Percentiles rank a stretch among this genome's conserved stretches.
phyloP scores from a whole-genome alignment of 2,113 vertebrate genomes.

The Psittacus erithacus region DNA sequence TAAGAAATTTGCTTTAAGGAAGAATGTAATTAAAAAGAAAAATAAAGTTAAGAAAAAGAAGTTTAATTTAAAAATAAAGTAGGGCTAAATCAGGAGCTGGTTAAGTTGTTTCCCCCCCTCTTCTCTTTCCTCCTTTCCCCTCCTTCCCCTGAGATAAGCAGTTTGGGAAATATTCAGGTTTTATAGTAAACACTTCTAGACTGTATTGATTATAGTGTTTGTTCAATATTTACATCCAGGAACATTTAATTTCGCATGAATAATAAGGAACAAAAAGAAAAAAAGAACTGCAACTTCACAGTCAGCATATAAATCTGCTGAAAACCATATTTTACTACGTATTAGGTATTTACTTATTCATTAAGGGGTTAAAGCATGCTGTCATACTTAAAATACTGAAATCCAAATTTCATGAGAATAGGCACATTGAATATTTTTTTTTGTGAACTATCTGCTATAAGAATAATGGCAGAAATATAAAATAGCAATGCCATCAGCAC shows the following conservation, averaged over 20 bases:
- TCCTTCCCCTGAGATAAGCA: neutral
- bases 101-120: fast-evolving
- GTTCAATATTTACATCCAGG: neutral
- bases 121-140: neutral
- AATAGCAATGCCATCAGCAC: neutral
- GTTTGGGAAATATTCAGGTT: neutral
- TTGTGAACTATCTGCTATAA: neutral
- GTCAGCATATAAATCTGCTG: neutral
- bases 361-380: neutral
- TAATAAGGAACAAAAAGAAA: neutral
- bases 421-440: neutral
- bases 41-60: neutral
- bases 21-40: neutral
- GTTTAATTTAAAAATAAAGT: neutral
- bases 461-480: neutral
- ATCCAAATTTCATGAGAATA: neutral
- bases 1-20: neutral
- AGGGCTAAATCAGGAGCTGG: neutral
- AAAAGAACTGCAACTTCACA: neutral
- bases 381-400: neutral
- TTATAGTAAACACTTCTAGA: neutral
- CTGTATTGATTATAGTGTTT: neutral
- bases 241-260: neutral
- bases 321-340: neutral
- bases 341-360: neutral